Evolutionary conservation across 2,113 vertebrate genomes (phyloP).

Genomic region (Tor tambroides): DNA sequence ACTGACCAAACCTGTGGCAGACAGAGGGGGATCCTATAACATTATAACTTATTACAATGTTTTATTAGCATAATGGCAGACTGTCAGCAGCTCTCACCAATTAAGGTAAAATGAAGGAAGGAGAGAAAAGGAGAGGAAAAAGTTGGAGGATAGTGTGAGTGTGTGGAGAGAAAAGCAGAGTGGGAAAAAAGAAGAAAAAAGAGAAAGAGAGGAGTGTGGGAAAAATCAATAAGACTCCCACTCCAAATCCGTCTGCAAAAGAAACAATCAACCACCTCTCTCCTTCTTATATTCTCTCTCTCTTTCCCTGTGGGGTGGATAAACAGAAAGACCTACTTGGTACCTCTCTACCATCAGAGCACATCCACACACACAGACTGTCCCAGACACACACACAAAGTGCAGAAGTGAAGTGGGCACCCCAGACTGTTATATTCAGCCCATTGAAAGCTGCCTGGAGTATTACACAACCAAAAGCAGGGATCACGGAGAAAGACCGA

Average conservation of each 20-base stretch:
- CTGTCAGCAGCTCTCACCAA: neutral
- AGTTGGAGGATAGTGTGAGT: neutral
- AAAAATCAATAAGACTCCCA: constrained; percentile 79
- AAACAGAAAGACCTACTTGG: constrained; percentile 44
- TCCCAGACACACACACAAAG: constrained; percentile 37
- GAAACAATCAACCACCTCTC: constrained; percentile 76
- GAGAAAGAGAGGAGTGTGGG: constrained; percentile 75
- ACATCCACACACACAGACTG: constrained; percentile 44
- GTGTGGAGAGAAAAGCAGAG: constrained; percentile 18
- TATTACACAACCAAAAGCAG: constrained; percentile 35
- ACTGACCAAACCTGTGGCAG: neutral
- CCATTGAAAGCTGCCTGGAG: constrained; percentile 57
- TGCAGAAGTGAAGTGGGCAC: constrained; percentile 49
- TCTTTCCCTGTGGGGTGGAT: constrained; percentile 10
- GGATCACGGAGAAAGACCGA: constrained; percentile 38
- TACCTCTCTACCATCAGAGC: constrained; percentile 23
- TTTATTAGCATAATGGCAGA: constrained; percentile 10
- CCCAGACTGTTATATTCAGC: constrained; percentile 33
- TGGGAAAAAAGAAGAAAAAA: constrained; percentile 53
- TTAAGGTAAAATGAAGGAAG: neutral
- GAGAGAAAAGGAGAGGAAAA: neutral
- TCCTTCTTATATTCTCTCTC: constrained; percentile 40
- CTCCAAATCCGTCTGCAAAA: constrained; percentile 64
- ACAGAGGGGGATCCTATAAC: neutral
- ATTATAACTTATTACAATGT: neutral